Percentiles rank a stretch among this genome's conserved stretches.
Evolutionary conservation across 1,140 invertebrate species (phyloP).

Genomic region (Heliconius himera): DNA sequence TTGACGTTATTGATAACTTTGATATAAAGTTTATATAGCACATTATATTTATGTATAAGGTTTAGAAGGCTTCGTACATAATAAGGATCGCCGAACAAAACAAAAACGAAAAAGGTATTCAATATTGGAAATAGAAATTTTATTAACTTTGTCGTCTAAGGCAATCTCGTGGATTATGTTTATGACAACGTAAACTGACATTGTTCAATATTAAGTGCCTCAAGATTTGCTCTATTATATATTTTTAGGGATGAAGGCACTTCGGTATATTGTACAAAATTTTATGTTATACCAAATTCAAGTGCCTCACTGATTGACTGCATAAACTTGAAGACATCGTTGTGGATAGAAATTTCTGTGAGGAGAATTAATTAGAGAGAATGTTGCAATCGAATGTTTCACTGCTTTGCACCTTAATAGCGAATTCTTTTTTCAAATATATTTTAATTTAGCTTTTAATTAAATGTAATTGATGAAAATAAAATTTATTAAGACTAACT

Average conservation of each 20-base stretch:
- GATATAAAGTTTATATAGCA: constrained; percentile 1
- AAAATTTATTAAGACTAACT: too few relatives aligned
- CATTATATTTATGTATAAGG: not conserved
- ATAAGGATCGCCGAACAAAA: not conserved
- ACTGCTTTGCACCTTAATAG: too few relatives aligned
- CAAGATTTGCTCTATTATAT: not conserved
- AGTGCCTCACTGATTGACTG: too few relatives aligned
- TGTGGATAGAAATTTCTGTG: too few relatives aligned
- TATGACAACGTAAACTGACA: constrained; percentile 10
- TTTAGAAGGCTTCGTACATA: not conserved
- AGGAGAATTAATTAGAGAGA: too few relatives aligned
- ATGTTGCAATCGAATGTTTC: too few relatives aligned
- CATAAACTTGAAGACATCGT: too few relatives aligned
- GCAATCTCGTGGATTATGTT: constrained; percentile 8
- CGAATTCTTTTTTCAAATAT: too few relatives aligned
- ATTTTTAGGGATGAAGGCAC: not conserved
- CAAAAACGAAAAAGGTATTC: not conserved
- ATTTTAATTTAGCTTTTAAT: too few relatives aligned
- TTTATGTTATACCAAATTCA: too few relatives aligned
- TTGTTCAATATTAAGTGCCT: not conserved
- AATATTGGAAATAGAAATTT: constrained; percentile 11
- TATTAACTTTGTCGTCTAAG: not conserved
- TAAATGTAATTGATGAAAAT: too few relatives aligned
- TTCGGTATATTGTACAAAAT: not conserved
- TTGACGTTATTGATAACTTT: not conserved